Evolutionary conservation across 2,113 vertebrate genomes (phyloP).

Genomic region (Notechis scutatus): DNA sequence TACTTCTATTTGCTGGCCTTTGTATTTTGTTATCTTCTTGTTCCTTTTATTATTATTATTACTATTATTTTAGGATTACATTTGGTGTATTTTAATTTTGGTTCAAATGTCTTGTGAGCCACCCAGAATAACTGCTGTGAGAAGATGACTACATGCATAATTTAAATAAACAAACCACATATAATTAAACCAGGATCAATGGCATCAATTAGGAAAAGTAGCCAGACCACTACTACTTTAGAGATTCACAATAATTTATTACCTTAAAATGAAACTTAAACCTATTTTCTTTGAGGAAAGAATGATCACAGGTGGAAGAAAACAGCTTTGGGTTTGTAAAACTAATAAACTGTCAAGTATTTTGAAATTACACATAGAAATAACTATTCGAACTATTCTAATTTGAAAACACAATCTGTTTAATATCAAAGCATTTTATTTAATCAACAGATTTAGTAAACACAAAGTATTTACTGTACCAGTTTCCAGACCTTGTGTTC

Average conservation of each 20-base stretch:
- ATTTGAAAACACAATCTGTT: slow-evolving; percentile 29
- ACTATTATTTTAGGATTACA: background rate
- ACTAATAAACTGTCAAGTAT: background rate
- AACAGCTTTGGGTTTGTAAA: background rate
- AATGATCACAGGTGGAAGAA: background rate
- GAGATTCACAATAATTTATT: background rate
- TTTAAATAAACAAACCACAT: background rate
- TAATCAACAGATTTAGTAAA: slow-evolving; percentile 24
- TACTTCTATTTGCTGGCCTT: background rate
- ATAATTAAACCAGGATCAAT: background rate
- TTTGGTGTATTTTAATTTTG: background rate
- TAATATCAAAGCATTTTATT: slow-evolving; percentile 20
- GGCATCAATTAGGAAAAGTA: background rate
- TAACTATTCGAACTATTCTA: background rate
- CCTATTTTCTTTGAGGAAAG: background rate
- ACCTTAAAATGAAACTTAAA: background rate
- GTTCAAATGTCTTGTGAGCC: background rate
- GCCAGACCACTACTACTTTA: background rate
- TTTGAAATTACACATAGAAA: background rate
- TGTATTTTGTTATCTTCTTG: background rate
- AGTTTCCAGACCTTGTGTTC: background rate
- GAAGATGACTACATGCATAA: background rate
- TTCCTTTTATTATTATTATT: background rate
- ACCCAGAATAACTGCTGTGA: background rate
- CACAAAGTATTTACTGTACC: slow-evolving; percentile 3